Conservation (phyloP, 1,140 invertebrate species). For the Eupeodes corollae region DNA sequence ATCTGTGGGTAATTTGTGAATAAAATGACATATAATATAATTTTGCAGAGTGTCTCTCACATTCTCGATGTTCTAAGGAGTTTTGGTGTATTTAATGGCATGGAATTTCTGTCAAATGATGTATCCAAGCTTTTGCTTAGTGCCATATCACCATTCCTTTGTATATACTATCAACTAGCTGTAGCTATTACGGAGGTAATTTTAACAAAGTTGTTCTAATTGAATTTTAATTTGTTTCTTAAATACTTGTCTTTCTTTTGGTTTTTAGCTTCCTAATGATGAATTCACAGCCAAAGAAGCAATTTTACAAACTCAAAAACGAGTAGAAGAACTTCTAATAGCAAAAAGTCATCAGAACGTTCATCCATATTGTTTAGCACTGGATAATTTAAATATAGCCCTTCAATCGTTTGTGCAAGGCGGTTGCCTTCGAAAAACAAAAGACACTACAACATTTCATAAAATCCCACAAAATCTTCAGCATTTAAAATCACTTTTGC, state of each 20-base stretch:
- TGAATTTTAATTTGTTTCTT: background rate
- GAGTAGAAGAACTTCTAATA: constrained; percentile 38
- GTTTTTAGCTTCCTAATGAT: constrained; percentile 21
- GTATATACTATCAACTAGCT: constrained; percentile 29
- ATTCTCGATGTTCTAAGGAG: constrained; percentile 18
- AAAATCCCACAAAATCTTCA: too few species aligned
- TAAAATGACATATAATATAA: too few species aligned
- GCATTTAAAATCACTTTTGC: too few species aligned
- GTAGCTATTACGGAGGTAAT: constrained; percentile 22
- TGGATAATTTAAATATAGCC: constrained; percentile 41
- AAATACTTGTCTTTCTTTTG: background rate
- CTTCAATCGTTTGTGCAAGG: constrained; percentile 25
- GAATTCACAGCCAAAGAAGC: constrained; percentile 39
- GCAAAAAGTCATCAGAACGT: constrained; percentile 25
- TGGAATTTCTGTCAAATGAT: constrained; percentile 24
- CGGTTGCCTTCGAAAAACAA: constrained; percentile 2
- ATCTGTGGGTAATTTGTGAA: too few species aligned
- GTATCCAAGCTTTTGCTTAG: constrained; percentile 22
- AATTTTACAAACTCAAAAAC: constrained; percentile 39
- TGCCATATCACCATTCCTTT: constrained; percentile 27
- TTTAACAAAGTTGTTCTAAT: background rate
- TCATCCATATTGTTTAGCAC: constrained; percentile 49
- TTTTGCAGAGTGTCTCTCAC: constrained; percentile 17
- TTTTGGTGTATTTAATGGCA: constrained; percentile 15
- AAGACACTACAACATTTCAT: background rate